Percentiles rank a stretch among this genome's conserved stretches.
phyloP scores from a whole-genome alignment of 2,888 invertebrate genomes.

The Stenoptilia bipunctidactyla region DNA sequence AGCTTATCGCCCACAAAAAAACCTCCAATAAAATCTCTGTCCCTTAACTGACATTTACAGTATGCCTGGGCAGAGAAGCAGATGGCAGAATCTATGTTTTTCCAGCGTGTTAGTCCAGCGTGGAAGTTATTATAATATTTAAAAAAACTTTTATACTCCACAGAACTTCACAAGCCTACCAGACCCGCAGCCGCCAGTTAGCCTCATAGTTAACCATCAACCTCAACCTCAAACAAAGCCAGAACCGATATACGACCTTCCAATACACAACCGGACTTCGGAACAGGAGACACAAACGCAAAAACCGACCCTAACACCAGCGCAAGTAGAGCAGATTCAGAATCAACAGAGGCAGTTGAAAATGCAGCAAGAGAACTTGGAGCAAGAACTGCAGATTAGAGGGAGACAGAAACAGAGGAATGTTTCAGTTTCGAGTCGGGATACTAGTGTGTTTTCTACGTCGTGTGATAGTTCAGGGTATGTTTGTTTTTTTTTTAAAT shows the following conservation, averaged over 20 bases:
- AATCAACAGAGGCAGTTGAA: slow-evolving; percentile 10
- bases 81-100: too few species aligned
- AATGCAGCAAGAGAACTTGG: slow-evolving; percentile 21
- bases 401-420: slow-evolving; percentile 29
- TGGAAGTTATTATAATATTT: neutral
- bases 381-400: slow-evolving; percentile 19
- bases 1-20: too few species aligned
- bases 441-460: slow-evolving; percentile 57
- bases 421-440: slow-evolving; percentile 50
- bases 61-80: too few species aligned
- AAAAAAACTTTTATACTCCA: slow-evolving; percentile 4
- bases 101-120: too few species aligned
- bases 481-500: too few species aligned
- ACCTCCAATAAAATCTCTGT: too few species aligned
- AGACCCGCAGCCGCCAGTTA: slow-evolving; percentile 8
- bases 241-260: slow-evolving; percentile 56
- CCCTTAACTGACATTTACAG: too few species aligned
- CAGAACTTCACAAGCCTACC: slow-evolving; percentile 11
- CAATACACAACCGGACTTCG: slow-evolving; percentile 52
- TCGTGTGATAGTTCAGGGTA: slow-evolving; percentile 59
- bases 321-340: slow-evolving; percentile 16
- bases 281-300: slow-evolving; percentile 24
- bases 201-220: slow-evolving; percentile 19
- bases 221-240: slow-evolving; percentile 39
- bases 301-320: slow-evolving; percentile 35